Percentiles rank a stretch among this genome's conserved stretches.
phyloP scores from a whole-genome alignment of 2,888 invertebrate genomes.

The Onthophagus sagittarius region DNA sequence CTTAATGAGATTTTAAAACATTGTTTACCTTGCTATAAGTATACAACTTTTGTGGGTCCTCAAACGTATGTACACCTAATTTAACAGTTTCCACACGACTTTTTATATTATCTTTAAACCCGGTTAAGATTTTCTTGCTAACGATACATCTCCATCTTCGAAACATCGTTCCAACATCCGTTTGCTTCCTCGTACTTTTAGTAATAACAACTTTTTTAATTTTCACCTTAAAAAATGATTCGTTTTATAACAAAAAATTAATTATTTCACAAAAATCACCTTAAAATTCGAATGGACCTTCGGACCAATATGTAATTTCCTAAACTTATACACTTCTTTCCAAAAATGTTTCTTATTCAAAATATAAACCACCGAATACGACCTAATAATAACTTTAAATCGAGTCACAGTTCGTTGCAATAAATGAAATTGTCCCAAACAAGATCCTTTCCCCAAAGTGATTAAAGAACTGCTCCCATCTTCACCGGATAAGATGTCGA shows the following conservation, averaged over 20 bases:
- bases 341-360: slow-evolving; percentile 17
- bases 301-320: slow-evolving; percentile 12
- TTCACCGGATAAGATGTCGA: slow-evolving; percentile 31
- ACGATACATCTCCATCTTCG: slow-evolving; percentile 16
- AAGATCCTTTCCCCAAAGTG: slow-evolving; percentile 30
- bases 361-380: slow-evolving; percentile 19
- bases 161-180: no score
- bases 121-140: slow-evolving; percentile 20
- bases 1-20: no score
- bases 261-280: neutral
- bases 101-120: slow-evolving; percentile 19
- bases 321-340: slow-evolving; percentile 4
- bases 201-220: neutral
- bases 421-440: slow-evolving; percentile 29
- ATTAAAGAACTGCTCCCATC: slow-evolving; percentile 32
- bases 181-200: neutral
- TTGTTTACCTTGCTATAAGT: slow-evolving; percentile 13
- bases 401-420: slow-evolving; percentile 24
- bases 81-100: neutral
- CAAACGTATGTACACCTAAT: neutral
- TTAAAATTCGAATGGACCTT: slow-evolving; percentile 6
- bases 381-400: slow-evolving; percentile 24
- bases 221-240: neutral
- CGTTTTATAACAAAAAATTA: neutral
- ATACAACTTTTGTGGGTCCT: neutral